phyloP scores from a whole-genome alignment of 2,888 invertebrate species.

The Chaetogeoica ovagalla region DNA sequence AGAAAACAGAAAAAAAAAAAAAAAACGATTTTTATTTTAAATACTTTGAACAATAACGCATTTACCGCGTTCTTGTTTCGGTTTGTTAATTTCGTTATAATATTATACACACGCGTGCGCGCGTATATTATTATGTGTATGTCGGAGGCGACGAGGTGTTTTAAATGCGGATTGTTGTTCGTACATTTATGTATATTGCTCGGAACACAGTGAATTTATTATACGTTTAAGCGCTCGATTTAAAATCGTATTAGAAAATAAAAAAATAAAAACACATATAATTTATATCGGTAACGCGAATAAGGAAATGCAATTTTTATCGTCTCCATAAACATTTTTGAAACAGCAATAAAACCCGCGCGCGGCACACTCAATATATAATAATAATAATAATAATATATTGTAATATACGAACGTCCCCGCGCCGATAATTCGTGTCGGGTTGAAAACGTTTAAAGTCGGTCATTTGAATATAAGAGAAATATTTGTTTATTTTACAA shows the following conservation, averaged over 20 bases:
- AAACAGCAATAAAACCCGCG: conserved; percentile 26
- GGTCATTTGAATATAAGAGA: not conserved
- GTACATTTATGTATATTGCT: not conserved
- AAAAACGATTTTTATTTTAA: too few species aligned
- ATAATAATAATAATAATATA: too few species aligned
- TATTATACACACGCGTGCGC: too few species aligned
- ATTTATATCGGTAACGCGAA: conserved; percentile 24
- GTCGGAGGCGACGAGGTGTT: too few species aligned
- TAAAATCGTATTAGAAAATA: conserved; percentile 1
- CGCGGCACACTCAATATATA: not conserved
- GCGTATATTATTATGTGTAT: too few species aligned
- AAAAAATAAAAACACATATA: conserved; percentile 14
- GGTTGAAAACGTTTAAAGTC: conserved; percentile 11
- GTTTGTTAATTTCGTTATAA: too few species aligned
- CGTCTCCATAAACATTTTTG: conserved; percentile 13
- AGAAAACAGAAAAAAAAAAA: too few species aligned
- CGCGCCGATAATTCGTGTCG: conserved; percentile 2
- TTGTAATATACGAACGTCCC: too few species aligned
- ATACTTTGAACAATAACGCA: too few species aligned
- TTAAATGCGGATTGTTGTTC: too few species aligned
- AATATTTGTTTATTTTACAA: too few species aligned
- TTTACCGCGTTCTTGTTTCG: too few species aligned
- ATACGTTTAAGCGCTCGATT: not conserved
- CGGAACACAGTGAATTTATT: not conserved
- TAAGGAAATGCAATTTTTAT: conserved; percentile 34